phyloP scores from a whole-genome alignment of 2,888 invertebrate species.

The Drosophila mettleri region DNA sequence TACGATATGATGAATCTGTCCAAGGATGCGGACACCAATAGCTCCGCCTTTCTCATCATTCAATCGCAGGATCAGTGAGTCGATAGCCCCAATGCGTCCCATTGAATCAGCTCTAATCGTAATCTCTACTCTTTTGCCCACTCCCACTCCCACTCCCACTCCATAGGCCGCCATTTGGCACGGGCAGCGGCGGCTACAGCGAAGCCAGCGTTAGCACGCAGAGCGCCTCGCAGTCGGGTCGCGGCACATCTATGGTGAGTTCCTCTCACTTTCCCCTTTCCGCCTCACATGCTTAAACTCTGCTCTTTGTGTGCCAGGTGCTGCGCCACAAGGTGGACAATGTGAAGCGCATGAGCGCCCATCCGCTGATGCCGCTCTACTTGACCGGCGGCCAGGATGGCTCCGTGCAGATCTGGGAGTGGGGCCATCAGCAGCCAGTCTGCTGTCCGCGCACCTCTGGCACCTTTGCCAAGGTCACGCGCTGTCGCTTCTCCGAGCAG shows the following conservation, averaged over 20 bases:
- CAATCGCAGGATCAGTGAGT: slow-evolving; percentile 87
- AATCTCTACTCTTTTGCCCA: too few species aligned
- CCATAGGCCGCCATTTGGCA: slow-evolving; percentile 66
- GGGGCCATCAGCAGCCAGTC: slow-evolving; percentile 97
- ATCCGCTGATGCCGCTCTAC: slow-evolving; percentile 97
- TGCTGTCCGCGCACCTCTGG: slow-evolving; percentile 96
- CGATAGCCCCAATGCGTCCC: too few species aligned
- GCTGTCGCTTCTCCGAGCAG: slow-evolving; percentile 97
- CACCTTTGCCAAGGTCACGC: slow-evolving; percentile 97
- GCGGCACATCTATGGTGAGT: slow-evolving; percentile 95
- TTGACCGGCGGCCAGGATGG: slow-evolving; percentile 98
- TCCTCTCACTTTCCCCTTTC: slow-evolving; percentile 27
- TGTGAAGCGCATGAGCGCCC: slow-evolving; percentile 97
- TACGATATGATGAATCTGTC: slow-evolving; percentile 95
- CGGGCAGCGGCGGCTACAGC: slow-evolving; percentile 55
- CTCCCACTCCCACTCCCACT: too few species aligned
- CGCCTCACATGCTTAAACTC: background rate
- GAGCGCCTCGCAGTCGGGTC: slow-evolving; percentile 89
- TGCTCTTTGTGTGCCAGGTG: slow-evolving; percentile 87
- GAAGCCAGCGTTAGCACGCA: slow-evolving; percentile 75
- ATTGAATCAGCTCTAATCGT: background rate
- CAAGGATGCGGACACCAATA: slow-evolving; percentile 88
- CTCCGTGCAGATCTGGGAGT: slow-evolving; percentile 98
- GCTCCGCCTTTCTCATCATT: slow-evolving; percentile 93
- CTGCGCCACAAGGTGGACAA: slow-evolving; percentile 97